Evolutionary conservation across 1,140 invertebrate genomes (phyloP).

Genomic region (Doryteuthis pealeii): DNA sequence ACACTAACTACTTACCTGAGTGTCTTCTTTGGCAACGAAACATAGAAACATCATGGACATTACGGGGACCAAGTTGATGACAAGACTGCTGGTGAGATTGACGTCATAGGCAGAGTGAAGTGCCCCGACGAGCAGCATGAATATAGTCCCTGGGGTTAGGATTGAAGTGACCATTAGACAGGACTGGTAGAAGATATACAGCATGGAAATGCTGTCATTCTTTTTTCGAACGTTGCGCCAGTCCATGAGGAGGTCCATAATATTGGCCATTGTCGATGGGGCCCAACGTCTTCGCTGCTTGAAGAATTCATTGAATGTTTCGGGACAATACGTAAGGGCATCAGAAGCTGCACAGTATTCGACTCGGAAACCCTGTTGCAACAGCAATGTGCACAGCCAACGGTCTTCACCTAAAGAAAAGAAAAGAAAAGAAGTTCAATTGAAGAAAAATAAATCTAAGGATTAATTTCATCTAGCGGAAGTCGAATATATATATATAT

Average conservation of each 20-base stretch:
- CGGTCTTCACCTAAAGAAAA: conserved; percentile 66
- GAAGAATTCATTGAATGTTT: conserved; percentile 69
- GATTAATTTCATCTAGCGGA: conserved; percentile 22
- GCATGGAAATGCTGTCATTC: conserved; percentile 41
- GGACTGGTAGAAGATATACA: conserved; percentile 51
- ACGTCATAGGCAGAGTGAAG: conserved; percentile 63
- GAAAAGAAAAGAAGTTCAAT: conserved; percentile 59
- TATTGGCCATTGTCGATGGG: conserved; percentile 71
- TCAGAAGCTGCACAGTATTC: conserved; percentile 70
- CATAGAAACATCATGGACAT: conserved; percentile 62
- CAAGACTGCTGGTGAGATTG: conserved; percentile 60
- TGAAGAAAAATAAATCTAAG: background rate
- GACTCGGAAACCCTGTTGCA: conserved; percentile 68
- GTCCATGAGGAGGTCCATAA: conserved; percentile 65
- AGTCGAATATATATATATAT: too few relatives aligned
- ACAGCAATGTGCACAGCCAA: conserved; percentile 69
- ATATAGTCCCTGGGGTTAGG: conserved; percentile 69
- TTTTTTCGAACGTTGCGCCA: conserved; percentile 50
- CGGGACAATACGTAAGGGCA: conserved; percentile 69
- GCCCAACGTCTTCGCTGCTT: conserved; percentile 70
- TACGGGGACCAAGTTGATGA: conserved; percentile 63
- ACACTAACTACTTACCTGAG: conserved; percentile 62
- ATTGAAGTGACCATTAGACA: conserved; percentile 63
- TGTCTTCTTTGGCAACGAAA: conserved; percentile 58
- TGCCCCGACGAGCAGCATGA: conserved; percentile 68